Evolutionary conservation across 2,797 vertebrate genomes (phyloP), one percentile per base, ranked within the genome.

Genomic region (Pantherophis vulpinus): DNA sequence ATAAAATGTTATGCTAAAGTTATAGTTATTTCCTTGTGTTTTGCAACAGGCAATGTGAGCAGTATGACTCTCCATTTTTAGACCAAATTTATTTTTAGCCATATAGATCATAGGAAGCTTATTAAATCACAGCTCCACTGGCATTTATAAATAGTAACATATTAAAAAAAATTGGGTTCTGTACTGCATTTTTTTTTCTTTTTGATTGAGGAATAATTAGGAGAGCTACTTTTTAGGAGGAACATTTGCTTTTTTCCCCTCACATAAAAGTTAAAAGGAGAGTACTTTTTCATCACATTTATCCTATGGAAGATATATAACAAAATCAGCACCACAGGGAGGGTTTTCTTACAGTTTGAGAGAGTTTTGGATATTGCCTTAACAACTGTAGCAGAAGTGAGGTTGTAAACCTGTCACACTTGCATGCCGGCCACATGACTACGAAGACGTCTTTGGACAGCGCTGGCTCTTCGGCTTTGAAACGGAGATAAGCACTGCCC

Each of bases 1-100:
- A 29, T 87, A 87, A 87, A 87, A n/a, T 55, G 86, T 37, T 56
- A 91, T 51, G 32, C 18, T 60, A 86, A 51, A 87, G 55, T 2
- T 56, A 54, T 63, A 66, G 27, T 12, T 37, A 42, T 27, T 56
- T 88, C 25, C 54, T 87, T 55, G 61, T 37, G 2, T 70, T 88
- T 54, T 70, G 18, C 47, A 66, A n/a, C 51, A 56, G 54, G 59
- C 11, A 29, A 2, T 20, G 12, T 42, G 60, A 92, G 12, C 51
- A 92, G n/a, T 55, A 87, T 42, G 29, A 4, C 2, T 58, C 60
- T 51, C n/a, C n/a, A 61, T 37, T 42, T 88, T 87, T 87, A 66
- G 83, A 56, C 27, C 58, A 42, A 51, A 23, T 58, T 92, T 92
- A 88, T 88, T 92, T 92, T 92, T 92, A 92, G 61, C 42, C 87